Base-by-base conservation (phyloP, 2,797 vertebrate genomes). In the Lagocephalus sceleratus region DNA sequence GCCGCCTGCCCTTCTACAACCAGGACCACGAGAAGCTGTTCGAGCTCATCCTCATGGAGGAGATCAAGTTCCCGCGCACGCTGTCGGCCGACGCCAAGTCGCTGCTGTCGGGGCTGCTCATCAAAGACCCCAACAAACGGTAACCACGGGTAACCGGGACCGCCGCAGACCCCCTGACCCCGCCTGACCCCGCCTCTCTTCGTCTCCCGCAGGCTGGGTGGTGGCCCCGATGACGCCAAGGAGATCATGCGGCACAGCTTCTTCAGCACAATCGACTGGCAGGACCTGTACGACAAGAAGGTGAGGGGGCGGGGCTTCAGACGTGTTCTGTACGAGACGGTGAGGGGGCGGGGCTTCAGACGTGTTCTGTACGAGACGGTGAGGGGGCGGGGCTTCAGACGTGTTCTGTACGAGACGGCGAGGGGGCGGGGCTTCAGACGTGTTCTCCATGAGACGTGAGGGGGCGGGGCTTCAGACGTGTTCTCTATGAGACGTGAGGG, bases 71-170 rank as follows among this genome's bases (percentile, higher is more conserved):
- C 81, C 96, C 96, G 19, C 89, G 95, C 56, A 98, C 95, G 20
- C 92, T 98, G 35, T 97, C 94, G 47, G 89, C 95, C 35, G 96
- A 98, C 77, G 95, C 96, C 90, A 98, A 98, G 90, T 97, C 96
- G 14, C 91, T 98, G 83, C 91, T 98, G 76, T 97, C 95, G 16
- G 96, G 96, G 60, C 91, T 98, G 73, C 94, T 98, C 82, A 98
- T 97, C 90, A 98, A 98, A 86, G 96, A 98, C 87, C 96, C 96
- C 77, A 98, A 97, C 86, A 96, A 98, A 85, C 90, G 95, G 95
- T 97, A 86, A 20, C 5, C 15, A 14, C 39, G 15, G 12, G 38
- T 16, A n/a, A n/a, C n/a, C 7, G 5, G 26, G 26, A 29, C 5
- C 26, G 71, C 68, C 53, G 65, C 39, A 41, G 83, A 83, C 76